Base-by-base conservation (phyloP, 2,797 vertebrate species). In the Kryptolebias ocellatus region DNA sequence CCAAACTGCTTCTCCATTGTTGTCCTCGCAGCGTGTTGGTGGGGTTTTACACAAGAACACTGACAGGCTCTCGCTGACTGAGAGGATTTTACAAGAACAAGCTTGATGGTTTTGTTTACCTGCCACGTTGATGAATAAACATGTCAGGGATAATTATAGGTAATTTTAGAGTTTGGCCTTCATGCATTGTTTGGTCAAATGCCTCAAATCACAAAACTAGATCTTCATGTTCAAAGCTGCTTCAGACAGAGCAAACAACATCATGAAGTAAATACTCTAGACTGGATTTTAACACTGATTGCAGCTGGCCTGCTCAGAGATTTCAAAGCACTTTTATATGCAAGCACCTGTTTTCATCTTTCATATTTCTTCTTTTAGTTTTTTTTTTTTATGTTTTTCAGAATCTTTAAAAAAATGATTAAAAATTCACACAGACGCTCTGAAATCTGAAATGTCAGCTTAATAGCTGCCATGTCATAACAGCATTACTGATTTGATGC, bases 121-220 rank as follows among this genome's bases (percentile, higher is more conserved):
- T 45, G 66, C 61, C 70, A 69, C 71, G 60, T 63, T 72, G 78
- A 80, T 76, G 54, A 68, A 83, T 78, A 79, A 85, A 81, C 71
- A 78, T 72, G 69, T 78, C 57, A 73, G 54, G 5, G 14, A 83
- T 84, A 79, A 24, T 84, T 77, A 86, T 15, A 64, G 72, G 72
- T 69, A 63, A 81, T 73, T 83, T 84, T 72, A 69, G 54, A 81
- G 74, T 82, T 80, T 79, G 70, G 76, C 81, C 66, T 50, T 70
- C 15, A 8, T 59, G 65, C 76, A 81, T 53, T 80, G 62, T 64
- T 76, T 39, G 56, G 70, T 64, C 56, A 76, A 54, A 79, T 64
- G 53, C 76, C 24, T 70, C 52, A 50, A 0, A 18, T 47, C 46
- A 29, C 53, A 77, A 54, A 83, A 81, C 67, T 49, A 34, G 9